Base-by-base conservation (phyloP, 1,140 invertebrate species). In the Dreissena polymorpha region DNA sequence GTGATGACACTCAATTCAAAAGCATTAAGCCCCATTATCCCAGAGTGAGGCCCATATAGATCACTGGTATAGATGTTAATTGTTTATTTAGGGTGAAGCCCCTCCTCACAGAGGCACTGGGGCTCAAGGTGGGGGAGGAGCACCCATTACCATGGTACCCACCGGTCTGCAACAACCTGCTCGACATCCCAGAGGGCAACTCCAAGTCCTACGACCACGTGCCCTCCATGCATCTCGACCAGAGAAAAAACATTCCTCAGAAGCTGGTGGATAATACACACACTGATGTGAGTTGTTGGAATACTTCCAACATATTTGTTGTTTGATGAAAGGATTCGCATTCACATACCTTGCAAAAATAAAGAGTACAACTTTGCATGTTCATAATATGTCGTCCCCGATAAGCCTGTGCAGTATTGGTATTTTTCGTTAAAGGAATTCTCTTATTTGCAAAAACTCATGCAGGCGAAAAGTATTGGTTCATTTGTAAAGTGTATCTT, bases 111-210 rank as follows among this genome's bases (percentile, higher is more conserved):
- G 94, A 95, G 70, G 94, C 94, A 49, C 95, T 96, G 70, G 95
- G 94, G 10, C 93, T 96, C 65, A 91, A 94, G 12, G 88, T 93
- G 51, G 93, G 92, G 21, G 93, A 94, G 23, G 95, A 96, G 87
- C 95, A 96, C 89, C 94, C 95, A 25, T 92, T 96, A 74, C 96
- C 96, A 10, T 96, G 95, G 95, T 95, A 96, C 89, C 95, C 96
- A 27, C 96, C 96, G 13, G 92, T 94, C 10, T 96, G 96, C 90
- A 91, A 94, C 79, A 90, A 90, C 16, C 84, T 93, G 39, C 78
- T 91, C 73, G 91, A 92, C 13, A 88, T 92, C 13, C 87, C 88
- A 18, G 91, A 93, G 70, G 90, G 88, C 29, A 86, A 74, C 51
- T 50, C 55, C 6, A 87, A 87, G 64, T 88, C 90, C 0, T 91